A percentile compares a stretch with the other conserved stretches of the same genome.
phyloP scores from a whole-genome alignment of 2,888 invertebrate genomes.

The Heteromyza rotundicornis region DNA sequence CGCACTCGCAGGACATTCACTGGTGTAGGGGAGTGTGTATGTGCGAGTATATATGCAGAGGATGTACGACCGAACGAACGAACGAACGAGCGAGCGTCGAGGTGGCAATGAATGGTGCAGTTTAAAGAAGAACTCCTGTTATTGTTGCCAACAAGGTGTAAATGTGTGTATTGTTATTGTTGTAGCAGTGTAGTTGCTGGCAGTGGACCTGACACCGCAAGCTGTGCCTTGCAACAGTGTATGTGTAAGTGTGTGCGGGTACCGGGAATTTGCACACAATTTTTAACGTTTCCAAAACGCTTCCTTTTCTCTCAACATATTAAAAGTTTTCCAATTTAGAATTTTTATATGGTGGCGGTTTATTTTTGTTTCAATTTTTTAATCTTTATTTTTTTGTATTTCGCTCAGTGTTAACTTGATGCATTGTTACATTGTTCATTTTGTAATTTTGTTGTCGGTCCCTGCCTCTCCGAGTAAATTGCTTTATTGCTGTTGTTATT shows the following conservation, averaged over 20 bases:
- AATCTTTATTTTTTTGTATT: background rate
- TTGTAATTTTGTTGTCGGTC: no score
- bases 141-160: background rate
- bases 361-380: background rate
- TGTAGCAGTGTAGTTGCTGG: background rate
- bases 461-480: no score
- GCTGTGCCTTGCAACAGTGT: background rate
- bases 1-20: background rate
- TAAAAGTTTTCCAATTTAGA: constrained; percentile 13
- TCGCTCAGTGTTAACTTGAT: background rate
- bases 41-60: no score
- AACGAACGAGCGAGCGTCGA: no score
- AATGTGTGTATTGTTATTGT: no score
- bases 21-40: background rate
- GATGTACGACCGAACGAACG: no score
- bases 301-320: background rate
- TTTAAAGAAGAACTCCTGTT: no score
- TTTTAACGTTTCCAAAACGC: background rate
- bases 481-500: background rate
- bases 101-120: no score
- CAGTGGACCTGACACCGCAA: background rate
- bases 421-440: background rate
- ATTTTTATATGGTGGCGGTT: background rate
- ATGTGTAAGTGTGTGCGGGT: background rate
- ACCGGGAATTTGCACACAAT: background rate